A percentile compares a stretch with the other conserved stretches of the same genome.
Evolutionary conservation across 2,888 invertebrate genomes (phyloP).

Genomic region (Prosopocoilus inquinatus): DNA sequence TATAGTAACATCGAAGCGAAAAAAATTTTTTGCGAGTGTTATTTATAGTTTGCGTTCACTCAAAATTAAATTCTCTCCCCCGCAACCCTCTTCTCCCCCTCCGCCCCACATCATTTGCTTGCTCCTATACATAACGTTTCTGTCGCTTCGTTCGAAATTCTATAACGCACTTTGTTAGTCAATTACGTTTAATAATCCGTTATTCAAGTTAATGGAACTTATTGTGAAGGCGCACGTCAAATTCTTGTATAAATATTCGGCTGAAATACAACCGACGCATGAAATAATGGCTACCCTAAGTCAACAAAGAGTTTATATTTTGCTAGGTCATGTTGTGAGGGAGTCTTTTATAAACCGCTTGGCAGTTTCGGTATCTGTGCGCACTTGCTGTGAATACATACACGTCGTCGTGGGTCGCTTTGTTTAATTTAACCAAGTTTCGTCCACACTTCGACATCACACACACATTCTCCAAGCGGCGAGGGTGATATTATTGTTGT

Average conservation of each 20-base stretch:
- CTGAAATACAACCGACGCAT: not conserved
- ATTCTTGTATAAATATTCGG: not conserved
- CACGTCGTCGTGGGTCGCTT: slow-evolving; percentile 16
- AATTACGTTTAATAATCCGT: no score
- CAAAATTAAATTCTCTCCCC: no score
- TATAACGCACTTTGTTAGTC: no score
- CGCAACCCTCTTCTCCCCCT: no score
- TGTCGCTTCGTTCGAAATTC: no score
- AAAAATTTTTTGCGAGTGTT: no score
- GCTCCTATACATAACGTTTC: no score
- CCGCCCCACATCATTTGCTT: no score
- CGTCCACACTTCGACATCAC: slow-evolving; percentile 1
- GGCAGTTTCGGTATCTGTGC: slow-evolving; percentile 17
- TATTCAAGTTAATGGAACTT: no score
- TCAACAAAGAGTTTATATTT: slow-evolving; percentile 19
- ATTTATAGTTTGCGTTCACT: no score
- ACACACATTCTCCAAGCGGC: not conserved
- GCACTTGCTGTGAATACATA: slow-evolving; percentile 21
- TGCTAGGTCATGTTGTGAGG: slow-evolving; percentile 20
- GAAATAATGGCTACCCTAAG: slow-evolving; percentile 7
- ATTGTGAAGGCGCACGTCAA: not conserved
- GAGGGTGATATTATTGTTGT: not conserved
- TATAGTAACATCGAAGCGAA: no score
- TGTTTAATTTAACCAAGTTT: slow-evolving; percentile 9
- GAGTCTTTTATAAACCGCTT: slow-evolving; percentile 20